phyloP scores from a whole-genome alignment of 1,140 invertebrate species.

The Pararge aegeria region DNA sequence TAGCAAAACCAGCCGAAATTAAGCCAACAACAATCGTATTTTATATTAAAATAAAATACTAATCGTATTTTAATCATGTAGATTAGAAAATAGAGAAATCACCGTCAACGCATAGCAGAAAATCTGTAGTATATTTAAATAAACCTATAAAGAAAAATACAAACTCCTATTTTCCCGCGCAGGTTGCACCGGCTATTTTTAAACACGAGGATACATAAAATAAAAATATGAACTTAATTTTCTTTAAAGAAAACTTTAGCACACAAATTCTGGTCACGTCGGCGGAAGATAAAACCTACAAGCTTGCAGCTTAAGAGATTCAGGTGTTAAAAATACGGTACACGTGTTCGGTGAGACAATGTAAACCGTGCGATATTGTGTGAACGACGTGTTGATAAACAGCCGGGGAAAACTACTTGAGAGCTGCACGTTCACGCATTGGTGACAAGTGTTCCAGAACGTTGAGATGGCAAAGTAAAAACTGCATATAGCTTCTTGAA shows the following conservation, averaged over 20 bases:
- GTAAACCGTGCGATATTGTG: conserved; percentile 19
- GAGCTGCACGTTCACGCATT: no score
- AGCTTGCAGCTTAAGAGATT: conserved; percentile 37
- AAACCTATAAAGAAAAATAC: background rate
- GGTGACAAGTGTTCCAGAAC: no score
- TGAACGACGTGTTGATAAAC: conserved; percentile 16
- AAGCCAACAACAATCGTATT: no score
- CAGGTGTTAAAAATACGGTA: conserved; percentile 42
- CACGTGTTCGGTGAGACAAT: conserved; percentile 35
- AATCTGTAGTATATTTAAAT: background rate
- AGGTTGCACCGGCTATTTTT: background rate
- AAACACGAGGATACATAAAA: conserved; percentile 2
- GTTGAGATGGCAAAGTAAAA: no score
- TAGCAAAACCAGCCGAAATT: no score
- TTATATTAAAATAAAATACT: no score
- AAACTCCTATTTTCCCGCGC: background rate
- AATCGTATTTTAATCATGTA: no score
- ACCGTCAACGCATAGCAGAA: background rate
- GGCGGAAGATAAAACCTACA: conserved; percentile 37
- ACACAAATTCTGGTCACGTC: conserved; percentile 39
- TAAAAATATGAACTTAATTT: conserved; percentile 27
- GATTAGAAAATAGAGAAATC: no score
- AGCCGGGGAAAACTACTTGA: background rate
- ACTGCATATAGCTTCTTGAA: no score
- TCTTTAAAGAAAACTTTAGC: conserved; percentile 28